Evolutionary conservation across 2,113 vertebrate species (phyloP), one percentile per base, ranked within the genome.

Genomic region (Plestiodon gilberti): DNA sequence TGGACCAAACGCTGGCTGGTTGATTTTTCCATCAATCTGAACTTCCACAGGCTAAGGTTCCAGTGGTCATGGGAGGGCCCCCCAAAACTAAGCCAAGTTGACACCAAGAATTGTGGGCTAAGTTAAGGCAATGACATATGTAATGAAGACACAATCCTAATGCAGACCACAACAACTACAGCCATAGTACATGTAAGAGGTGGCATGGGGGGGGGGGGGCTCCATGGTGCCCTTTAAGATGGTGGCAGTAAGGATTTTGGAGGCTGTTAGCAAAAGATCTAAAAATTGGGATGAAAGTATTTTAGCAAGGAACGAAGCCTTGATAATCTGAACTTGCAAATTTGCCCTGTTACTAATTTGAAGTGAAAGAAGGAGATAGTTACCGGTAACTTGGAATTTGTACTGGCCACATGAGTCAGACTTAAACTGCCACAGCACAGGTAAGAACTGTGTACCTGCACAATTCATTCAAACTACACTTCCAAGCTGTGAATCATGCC

Each of bases 251-350:
- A 40, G 38, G 38, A 35, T 11, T 38, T 73, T 18, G 22, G 20
- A 20, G 70, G 33, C 70, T 23, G 18, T 73, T 40, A 38, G 35
- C 35, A 61, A 18, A 78, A 77, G 48, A 79, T 28, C 22, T 7
- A 30, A 35, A 64, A 0, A 0, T 11, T 15, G 0, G 17, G 38
- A n/a, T 33, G 75, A 48, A 0, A 14, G 77, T 55, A 0, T 22
- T 57, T 80, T 52, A 76, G 83, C 35, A 38, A 18, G 1, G 48
- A 52, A 25, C 43, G 14, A 13, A 75, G 30, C 15, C 14, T 13
- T 48, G 30, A 28, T 25, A 48, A 76, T 23, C 70, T 48, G 43
- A 28, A 30, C 14, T 52, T 76, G 43, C 25, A 28, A 25, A 76
- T 48, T n/a, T 76, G 43, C 25, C 3, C 20, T 11, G 69, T 71